Evolutionary conservation across 2,888 invertebrate species (phyloP).

Genomic region (Hesperia comma): DNA sequence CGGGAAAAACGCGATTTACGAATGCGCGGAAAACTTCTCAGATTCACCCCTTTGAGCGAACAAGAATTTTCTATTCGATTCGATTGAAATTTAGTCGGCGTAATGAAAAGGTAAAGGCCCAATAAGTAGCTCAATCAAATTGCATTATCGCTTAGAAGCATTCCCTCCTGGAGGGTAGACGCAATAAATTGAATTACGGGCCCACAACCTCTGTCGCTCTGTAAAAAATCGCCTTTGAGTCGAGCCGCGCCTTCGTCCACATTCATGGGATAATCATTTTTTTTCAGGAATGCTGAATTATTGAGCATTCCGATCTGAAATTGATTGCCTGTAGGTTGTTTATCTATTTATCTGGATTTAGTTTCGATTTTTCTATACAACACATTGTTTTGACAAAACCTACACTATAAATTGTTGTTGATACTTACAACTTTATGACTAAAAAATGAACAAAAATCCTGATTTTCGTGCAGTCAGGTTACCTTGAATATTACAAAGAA

Average conservation of each 20-base stretch:
- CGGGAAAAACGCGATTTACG: slow-evolving; percentile 46
- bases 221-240: slow-evolving; percentile 67
- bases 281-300: slow-evolving; percentile 41
- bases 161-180: slow-evolving; percentile 64
- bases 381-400: no score
- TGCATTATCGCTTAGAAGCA: slow-evolving; percentile 70
- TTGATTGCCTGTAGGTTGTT: slow-evolving; percentile 5
- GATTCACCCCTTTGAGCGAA: slow-evolving; percentile 46
- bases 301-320: slow-evolving; percentile 25
- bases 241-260: slow-evolving; percentile 44
- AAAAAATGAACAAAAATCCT: no score
- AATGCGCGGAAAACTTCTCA: slow-evolving; percentile 41
- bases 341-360: neutral
- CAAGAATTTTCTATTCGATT: slow-evolving; percentile 50
- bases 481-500: no score
- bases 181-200: slow-evolving; percentile 75
- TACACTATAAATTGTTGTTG: no score
- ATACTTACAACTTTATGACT: no score
- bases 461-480: no score
- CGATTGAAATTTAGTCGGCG: slow-evolving; percentile 60
- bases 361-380: no score
- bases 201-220: slow-evolving; percentile 65
- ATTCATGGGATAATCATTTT: slow-evolving; percentile 53
- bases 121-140: slow-evolving; percentile 79
- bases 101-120: slow-evolving; percentile 78